phyloP scores from a whole-genome alignment of 1,140 invertebrate species.

The Brachionus koreanus region DNA sequence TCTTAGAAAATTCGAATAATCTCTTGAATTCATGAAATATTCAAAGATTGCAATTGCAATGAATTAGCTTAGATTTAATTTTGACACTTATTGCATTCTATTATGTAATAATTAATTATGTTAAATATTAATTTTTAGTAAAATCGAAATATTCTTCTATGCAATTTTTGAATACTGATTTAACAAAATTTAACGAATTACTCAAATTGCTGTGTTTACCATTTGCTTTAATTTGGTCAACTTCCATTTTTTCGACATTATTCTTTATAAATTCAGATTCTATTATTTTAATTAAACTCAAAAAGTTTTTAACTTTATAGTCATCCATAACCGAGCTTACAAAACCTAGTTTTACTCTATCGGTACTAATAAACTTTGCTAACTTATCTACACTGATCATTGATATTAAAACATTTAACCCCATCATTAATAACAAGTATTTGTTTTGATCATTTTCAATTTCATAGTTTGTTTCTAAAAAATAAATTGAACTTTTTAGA shows the following conservation, averaged over 20 bases:
- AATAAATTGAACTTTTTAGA: neutral
- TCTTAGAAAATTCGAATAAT: too few species aligned
- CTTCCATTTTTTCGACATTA: neutral
- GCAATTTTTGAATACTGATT: neutral
- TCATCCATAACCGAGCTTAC: neutral
- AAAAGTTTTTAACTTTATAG: conserved; percentile 28
- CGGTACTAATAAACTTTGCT: neutral
- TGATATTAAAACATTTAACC: neutral
- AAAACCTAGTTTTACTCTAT: neutral
- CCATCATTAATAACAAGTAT: neutral
- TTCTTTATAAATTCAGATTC: neutral
- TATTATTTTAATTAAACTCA: neutral
- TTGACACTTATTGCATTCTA: too few species aligned
- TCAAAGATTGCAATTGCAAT: too few species aligned
- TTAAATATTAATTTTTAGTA: neutral
- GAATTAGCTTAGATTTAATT: too few species aligned
- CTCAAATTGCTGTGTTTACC: neutral
- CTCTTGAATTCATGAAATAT: too few species aligned
- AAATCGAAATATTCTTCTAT: conserved; percentile 22
- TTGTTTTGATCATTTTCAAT: neutral
- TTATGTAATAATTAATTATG: too few species aligned
- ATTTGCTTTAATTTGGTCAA: neutral
- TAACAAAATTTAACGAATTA: neutral
- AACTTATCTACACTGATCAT: neutral
- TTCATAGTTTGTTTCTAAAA: neutral